These are phyloP conservation scores for Tetragonula carbonaria DNA, from an alignment of 2,888 invertebrate species.

Conservation along the genomic window DNA sequence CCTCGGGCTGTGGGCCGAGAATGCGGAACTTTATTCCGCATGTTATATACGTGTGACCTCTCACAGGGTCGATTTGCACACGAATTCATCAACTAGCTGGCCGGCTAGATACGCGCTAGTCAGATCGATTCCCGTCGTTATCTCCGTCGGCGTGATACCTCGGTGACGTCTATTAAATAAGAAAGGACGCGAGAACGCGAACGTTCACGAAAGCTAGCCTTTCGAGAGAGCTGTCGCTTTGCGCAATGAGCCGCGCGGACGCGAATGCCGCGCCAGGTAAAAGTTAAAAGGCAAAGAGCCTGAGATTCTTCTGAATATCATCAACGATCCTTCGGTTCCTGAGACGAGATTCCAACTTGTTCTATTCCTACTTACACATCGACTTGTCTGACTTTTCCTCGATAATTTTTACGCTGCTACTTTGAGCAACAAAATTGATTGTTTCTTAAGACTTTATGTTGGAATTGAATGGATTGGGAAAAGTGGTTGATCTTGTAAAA, in stretches of 20 bases:
- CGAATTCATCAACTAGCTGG: conserved; percentile 69
- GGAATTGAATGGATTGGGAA: not conserved
- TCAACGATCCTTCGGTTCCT: conserved; percentile 16
- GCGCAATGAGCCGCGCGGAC: conserved; percentile 62
- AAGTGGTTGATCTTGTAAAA: not conserved
- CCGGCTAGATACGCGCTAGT: not conserved
- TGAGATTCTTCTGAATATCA: conserved; percentile 62
- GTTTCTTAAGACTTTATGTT: not conserved
- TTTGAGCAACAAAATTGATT: not conserved
- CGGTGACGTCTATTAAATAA: conserved; percentile 24
- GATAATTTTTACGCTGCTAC: not conserved
- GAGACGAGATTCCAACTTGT: not conserved
- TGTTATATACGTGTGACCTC: conserved; percentile 53
- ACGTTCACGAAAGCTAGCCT: conserved; percentile 57
- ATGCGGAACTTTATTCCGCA: conserved; percentile 80
- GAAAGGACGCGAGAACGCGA: conserved; percentile 5
- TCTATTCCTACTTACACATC: not conserved
- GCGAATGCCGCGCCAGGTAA: conserved; percentile 58
- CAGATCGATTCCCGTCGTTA: conserved; percentile 34
- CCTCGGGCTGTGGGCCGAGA: conserved; percentile 83
- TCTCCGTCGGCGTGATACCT: conserved; percentile 7
- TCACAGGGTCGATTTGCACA: conserved; percentile 71
- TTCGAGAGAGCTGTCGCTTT: conserved; percentile 56
- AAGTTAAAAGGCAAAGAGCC: conserved; percentile 63
- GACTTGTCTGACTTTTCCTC: not conserved